Percentiles rank a stretch among this genome's conserved stretches.
phyloP scores from a whole-genome alignment of 2,113 vertebrate species.

The Arizona elegans region DNA sequence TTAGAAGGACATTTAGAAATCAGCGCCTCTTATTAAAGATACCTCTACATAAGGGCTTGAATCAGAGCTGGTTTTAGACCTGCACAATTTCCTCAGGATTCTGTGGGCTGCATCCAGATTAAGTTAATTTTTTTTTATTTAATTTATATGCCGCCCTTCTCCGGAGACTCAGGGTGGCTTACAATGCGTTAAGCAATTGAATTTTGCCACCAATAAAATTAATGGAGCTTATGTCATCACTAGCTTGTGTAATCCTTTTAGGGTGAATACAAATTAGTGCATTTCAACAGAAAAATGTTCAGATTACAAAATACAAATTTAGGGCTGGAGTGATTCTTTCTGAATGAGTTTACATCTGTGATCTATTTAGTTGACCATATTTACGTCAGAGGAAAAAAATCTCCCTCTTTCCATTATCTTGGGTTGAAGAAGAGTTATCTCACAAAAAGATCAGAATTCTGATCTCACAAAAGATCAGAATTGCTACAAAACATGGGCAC shows the following conservation, averaged over 20 bases:
- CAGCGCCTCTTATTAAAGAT: neutral
- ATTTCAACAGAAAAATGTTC: neutral
- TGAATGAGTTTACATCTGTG: neutral
- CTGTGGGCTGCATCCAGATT: neutral
- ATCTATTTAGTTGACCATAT: neutral
- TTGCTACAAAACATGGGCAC: neutral
- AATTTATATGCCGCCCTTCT: too few species aligned
- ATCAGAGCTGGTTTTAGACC: neutral
- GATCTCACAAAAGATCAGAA: neutral
- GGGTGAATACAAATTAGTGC: neutral
- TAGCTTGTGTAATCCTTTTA: neutral
- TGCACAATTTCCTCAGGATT: neutral
- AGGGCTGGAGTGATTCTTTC: neutral
- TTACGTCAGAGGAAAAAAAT: neutral
- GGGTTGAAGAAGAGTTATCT: neutral
- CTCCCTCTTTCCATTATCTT: neutral
- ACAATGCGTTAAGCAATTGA: too few species aligned
- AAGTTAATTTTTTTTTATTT: neutral
- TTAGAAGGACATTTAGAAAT: neutral
- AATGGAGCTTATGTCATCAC: neutral
- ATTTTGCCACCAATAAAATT: neutral
- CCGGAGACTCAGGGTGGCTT: too few species aligned
- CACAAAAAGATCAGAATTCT: neutral
- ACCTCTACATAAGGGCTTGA: neutral
- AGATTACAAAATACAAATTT: neutral